Evolutionary conservation across 2,113 vertebrate species (phyloP).

Genomic region (Lophotis ruficrista): DNA sequence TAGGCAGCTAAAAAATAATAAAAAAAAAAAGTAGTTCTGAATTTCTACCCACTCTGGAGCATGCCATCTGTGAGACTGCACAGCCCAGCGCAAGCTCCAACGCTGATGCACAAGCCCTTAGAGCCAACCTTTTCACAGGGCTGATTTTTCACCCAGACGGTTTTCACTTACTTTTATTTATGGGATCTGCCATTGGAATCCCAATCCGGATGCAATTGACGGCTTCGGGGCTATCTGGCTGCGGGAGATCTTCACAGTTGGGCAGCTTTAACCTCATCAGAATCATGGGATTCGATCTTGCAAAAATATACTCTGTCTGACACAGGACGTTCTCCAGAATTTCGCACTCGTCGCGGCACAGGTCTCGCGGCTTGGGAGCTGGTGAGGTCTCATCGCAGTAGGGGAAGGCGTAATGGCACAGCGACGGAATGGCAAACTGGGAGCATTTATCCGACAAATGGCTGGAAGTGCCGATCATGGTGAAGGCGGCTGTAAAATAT

Average conservation of each 20-base stretch:
- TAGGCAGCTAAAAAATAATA: background rate
- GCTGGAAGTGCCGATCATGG: constrained; percentile 98
- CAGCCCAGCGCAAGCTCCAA: background rate
- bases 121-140: background rate
- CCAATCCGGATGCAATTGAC: constrained; percentile 94
- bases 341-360: constrained; percentile 97
- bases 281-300: constrained; percentile 95
- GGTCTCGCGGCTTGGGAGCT: constrained; percentile 88
- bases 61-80: rapidly evolving
- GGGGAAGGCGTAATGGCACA: constrained; percentile 98
- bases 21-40: background rate
- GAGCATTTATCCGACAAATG: constrained; percentile 97
- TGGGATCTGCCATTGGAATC: constrained; percentile 95
- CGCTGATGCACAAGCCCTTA: background rate
- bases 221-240: constrained; percentile 87
- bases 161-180: constrained; percentile 91
- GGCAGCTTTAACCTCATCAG: constrained; percentile 95
- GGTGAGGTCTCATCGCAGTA: constrained; percentile 90
- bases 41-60: background rate
- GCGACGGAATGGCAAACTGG: constrained; percentile 95
- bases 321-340: constrained; percentile 97
- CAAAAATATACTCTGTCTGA: constrained; percentile 97
- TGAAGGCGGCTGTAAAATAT: constrained; percentile 90
- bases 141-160: background rate
- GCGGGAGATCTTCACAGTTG: constrained; percentile 95